Evolutionary conservation across 2,113 vertebrate species (phyloP), one percentile per base, ranked within the genome.

Genomic region (Festucalex cinctus): DNA sequence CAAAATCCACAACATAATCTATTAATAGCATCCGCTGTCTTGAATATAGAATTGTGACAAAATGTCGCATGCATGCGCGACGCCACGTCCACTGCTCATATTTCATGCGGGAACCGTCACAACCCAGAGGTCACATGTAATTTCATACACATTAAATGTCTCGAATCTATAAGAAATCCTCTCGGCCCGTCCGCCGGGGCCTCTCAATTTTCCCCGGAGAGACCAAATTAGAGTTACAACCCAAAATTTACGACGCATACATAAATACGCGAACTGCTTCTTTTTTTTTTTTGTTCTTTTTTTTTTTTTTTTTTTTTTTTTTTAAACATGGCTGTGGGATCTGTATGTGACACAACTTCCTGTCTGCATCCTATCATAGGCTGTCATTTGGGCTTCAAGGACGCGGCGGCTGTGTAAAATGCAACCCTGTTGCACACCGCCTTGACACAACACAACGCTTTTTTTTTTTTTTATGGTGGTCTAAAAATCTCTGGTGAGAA

Each of bases 151-250:
- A 78, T 75, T 70, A 65, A 84, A 83, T 68, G 68, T 22, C 56
- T 69, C 37, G 60, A 61, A 81, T 88, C 76, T 79, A 79, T 83
- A 81, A 81, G 70, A 74, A 69, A 82, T 74, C 59, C 28, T 79
- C 60, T 41, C 46, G 53, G 59, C 46, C 37, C 35, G 41, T 73
- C 41, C 28, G 53, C 49, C 41, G 26, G 36, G 51, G 70, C 32
- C 26, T 46, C 49, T 57, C 10, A 4, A 68, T 70, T 69, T 75
- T 57, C 12, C 70, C 65, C 56, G 13, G 67, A 73, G 70, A 74
- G 63, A 73, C 22, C 28, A 59, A 76, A 79, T 68, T 22, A 65
- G 69, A 68, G 37, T 63, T 61, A 22, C 9, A 39, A 36, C 58
- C 58, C 36, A 22, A 39, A 61, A 61, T 61, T n/a, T 39, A 61